Conservation (phyloP, 2,797 vertebrate species). For the Sebastes vulpes region DNA sequence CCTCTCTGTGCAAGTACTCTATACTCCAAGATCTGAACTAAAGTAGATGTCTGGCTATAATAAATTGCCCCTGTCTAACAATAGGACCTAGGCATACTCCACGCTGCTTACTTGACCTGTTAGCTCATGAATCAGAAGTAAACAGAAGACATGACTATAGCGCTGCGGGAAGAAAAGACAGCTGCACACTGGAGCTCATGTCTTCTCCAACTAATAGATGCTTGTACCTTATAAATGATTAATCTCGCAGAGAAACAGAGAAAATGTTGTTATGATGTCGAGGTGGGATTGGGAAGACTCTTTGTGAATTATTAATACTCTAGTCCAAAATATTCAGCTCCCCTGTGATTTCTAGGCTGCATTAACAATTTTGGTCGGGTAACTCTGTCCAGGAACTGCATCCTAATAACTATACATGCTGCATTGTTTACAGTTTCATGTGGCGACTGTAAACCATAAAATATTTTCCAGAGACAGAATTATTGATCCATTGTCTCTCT, state of each 20-base stretch:
- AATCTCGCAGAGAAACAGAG: conserved; percentile 7
- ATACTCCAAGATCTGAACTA: neutral
- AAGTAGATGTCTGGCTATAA: conserved; percentile 36
- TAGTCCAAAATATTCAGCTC: conserved; percentile 1
- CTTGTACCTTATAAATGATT: conserved; percentile 59
- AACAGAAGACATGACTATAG: neutral
- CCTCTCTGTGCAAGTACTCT: neutral
- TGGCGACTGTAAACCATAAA: conserved; percentile 14
- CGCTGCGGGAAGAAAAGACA: neutral
- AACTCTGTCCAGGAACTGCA: conserved; percentile 2
- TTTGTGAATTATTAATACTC: conserved; percentile 53
- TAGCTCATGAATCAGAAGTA: conserved; percentile 7
- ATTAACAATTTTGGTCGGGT: neutral
- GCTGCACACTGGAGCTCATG: conserved; percentile 9
- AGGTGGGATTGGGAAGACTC: neutral
- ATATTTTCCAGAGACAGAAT: conserved; percentile 6
- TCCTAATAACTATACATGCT: neutral
- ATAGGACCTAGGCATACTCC: neutral
- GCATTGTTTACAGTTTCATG: conserved; percentile 27
- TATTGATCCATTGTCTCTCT: conserved; percentile 32
- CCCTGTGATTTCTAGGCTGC: conserved; percentile 4
- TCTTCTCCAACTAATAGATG: conserved; percentile 12
- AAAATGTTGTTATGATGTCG: conserved; percentile 18
- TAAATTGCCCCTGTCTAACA: conserved; percentile 21
- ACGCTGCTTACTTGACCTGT: conserved; percentile 9